phyloP scores from a whole-genome alignment of 2,888 invertebrate species.

The Charanyca ferruginea region DNA sequence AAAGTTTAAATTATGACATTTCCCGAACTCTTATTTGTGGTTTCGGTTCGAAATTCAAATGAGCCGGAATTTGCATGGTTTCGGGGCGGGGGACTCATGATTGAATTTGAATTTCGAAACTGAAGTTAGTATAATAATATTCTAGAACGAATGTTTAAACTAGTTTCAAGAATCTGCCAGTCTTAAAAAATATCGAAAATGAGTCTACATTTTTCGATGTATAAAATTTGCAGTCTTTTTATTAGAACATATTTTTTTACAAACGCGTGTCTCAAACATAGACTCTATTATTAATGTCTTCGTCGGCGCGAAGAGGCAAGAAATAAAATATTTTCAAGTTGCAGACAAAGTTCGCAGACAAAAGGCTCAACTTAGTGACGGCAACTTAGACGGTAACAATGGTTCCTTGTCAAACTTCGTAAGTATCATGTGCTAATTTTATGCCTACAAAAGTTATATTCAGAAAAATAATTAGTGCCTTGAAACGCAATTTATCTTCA shows the following conservation, averaged over 20 bases:
- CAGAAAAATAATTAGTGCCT: constrained; percentile 28
- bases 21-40: constrained; percentile 16
- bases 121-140: constrained; percentile 4
- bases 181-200: not conserved
- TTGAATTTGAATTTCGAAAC: constrained; percentile 33
- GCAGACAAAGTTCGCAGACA: constrained; percentile 47
- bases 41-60: constrained; percentile 38
- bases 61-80: constrained; percentile 15
- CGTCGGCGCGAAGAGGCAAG: constrained; percentile 25
- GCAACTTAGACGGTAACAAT: constrained; percentile 41
- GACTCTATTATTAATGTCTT: constrained; percentile 24
- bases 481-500: constrained; percentile 12
- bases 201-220: not conserved
- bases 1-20: constrained; percentile 32
- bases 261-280: constrained; percentile 20
- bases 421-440: constrained; percentile 50
- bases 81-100: constrained; percentile 3
- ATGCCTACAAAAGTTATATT: constrained; percentile 32
- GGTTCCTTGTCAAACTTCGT: constrained; percentile 34
- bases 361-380: constrained; percentile 51
- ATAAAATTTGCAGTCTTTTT: not conserved
- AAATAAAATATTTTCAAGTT: constrained; percentile 47
- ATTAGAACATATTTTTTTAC: constrained; percentile 20
- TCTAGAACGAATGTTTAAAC: not conserved
- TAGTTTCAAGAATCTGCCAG: not conserved